These are phyloP conservation scores for Drosophila macrospina DNA, from an alignment of 2,888 invertebrate species.

Conservation along the genomic window DNA sequence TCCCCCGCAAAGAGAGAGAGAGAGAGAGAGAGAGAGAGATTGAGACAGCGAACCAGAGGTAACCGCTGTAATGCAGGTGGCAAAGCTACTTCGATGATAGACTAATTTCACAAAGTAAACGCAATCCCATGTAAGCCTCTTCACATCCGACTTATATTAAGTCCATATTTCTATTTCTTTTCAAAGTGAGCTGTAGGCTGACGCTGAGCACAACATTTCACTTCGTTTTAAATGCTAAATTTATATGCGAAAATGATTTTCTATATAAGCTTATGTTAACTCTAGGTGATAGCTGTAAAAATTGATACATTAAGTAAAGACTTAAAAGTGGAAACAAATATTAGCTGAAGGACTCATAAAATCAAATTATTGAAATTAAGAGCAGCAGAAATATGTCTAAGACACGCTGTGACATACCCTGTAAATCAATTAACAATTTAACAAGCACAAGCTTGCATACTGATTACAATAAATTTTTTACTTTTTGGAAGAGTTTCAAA, in stretches of 20 bases:
- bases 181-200: not conserved
- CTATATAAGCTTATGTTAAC: not conserved
- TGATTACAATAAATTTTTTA: no score
- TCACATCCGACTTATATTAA: slow-evolving; percentile 12
- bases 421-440: no score
- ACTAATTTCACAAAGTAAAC: slow-evolving; percentile 14
- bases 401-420: no score
- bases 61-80: slow-evolving; percentile 1
- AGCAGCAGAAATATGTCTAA: no score
- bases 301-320: not conserved
- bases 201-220: not conserved
- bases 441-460: no score
- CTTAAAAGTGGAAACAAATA: no score
- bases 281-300: not conserved
- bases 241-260: not conserved
- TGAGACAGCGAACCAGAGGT: not conserved
- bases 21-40: not conserved
- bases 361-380: no score
- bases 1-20: not conserved
- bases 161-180: slow-evolving; percentile 5
- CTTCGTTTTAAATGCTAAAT: not conserved
- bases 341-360: not conserved
- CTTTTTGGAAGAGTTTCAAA: no score
- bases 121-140: slow-evolving; percentile 4
- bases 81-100: slow-evolving; percentile 4